Conservation (phyloP, 2,888 invertebrate species). For the Torymus texanus region DNA sequence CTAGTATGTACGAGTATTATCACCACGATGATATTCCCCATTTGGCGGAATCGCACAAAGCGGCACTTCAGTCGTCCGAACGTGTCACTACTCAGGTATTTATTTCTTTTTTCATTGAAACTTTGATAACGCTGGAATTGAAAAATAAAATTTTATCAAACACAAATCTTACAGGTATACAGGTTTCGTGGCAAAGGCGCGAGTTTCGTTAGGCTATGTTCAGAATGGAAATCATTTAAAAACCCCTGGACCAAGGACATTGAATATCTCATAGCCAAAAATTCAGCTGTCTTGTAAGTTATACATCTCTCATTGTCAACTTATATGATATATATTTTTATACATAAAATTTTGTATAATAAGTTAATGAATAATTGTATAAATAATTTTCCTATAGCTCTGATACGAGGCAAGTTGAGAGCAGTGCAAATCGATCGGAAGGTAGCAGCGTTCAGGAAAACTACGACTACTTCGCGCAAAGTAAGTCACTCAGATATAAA, state of each 20-base stretch:
- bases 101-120: neutral
- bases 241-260: conserved; percentile 98
- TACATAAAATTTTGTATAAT: neutral
- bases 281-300: conserved; percentile 84
- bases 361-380: neutral
- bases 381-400: conserved; percentile 69
- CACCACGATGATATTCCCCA: conserved; percentile 87
- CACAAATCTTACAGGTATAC: conserved; percentile 77
- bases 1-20: conserved; percentile 95
- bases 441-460: conserved; percentile 75
- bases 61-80: conserved; percentile 82
- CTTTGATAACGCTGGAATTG: neutral
- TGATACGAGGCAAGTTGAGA: conserved; percentile 76
- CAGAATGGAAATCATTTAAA: conserved; percentile 91
- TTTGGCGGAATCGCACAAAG: conserved; percentile 89
- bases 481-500: conserved; percentile 69
- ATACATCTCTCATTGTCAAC: neutral
- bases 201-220: conserved; percentile 83
- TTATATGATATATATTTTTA: neutral
- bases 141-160: neutral
- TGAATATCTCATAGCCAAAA: conserved; percentile 92
- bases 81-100: conserved; percentile 80
- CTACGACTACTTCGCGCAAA: conserved; percentile 78
- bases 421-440: conserved; percentile 75
- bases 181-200: conserved; percentile 89